Evolutionary conservation across 2,113 vertebrate genomes (phyloP), one percentile per base, ranked within the genome.

Genomic region (Procavia capensis): DNA sequence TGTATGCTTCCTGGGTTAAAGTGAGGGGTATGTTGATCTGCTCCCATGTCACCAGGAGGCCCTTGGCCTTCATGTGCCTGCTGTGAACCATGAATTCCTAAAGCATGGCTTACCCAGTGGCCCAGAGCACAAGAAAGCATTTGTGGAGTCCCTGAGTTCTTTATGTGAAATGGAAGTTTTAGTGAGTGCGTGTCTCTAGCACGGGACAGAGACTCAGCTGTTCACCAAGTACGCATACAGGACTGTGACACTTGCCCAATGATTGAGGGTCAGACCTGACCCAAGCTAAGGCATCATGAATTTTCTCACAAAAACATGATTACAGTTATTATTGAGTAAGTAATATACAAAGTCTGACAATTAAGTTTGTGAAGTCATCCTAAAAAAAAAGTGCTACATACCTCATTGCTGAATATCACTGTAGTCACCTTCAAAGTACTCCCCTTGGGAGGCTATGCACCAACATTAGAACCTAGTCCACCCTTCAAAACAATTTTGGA

Each of bases 311-410:
- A 54, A 80, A 10, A 1, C 2, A 0, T 5, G 10, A 61, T 2
- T 10, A 0, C 14, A 27, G 5, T 82, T 6, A 4, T n/a, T 39
- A 6, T n/a, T 1, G 0, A 41, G 2, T 14, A 14, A 17, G 4
- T 16, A 8, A 14, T n/a, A 36, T n/a, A n/a, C 34, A 66, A n/a
- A n/a, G n/a, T n/a, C n/a, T n/a, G n/a, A n/a, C n/a, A n/a, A n/a
- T n/a, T n/a, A n/a, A n/a, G n/a, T n/a, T n/a, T n/a, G n/a, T n/a
- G n/a, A n/a, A n/a, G n/a, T n/a, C n/a, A n/a, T n/a, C n/a, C n/a
- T n/a, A n/a, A n/a, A n/a, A n/a, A n/a, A n/a, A n/a, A n/a, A n/a
- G n/a, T n/a, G n/a, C n/a, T n/a, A n/a, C n/a, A n/a, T n/a, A n/a
- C n/a, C n/a, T n/a, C n/a, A n/a, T n/a, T n/a, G n/a, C n/a, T n/a